These are phyloP conservation scores for Hemibagrus guttatus DNA, from an alignment of 2,797 vertebrate species.

Conservation along the genomic window DNA sequence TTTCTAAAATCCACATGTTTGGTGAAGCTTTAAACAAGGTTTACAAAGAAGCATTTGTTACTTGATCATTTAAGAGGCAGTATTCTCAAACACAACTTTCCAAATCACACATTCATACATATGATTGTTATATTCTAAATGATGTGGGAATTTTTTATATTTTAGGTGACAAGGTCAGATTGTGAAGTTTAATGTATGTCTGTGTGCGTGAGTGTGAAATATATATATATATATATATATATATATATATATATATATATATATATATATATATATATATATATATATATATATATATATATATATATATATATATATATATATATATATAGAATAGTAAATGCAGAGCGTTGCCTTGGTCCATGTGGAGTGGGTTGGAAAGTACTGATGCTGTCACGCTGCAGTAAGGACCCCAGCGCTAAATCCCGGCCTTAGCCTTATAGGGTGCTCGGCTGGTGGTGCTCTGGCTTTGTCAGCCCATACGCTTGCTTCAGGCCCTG, in stretches of 20 bases:
- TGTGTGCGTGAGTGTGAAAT: constrained; percentile 10
- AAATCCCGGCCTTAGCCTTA: constrained; percentile 67
- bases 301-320: no score
- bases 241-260: no score
- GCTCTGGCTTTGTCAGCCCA: constrained; percentile 47
- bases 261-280: no score
- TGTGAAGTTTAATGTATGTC: constrained; percentile 23
- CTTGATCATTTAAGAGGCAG: constrained; percentile 21
- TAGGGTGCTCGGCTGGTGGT: constrained; percentile 61
- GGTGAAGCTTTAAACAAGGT: constrained; percentile 1
- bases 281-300: no score
- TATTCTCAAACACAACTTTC: constrained; percentile 26
- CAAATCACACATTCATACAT: constrained; percentile 18
- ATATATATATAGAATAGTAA: neutral
- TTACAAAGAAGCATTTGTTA: constrained; percentile 6
- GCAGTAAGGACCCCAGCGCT: constrained; percentile 27
- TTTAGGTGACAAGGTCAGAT: neutral
- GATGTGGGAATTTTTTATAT: neutral
- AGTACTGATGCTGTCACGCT: constrained; percentile 1
- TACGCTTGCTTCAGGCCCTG: constrained; percentile 4
- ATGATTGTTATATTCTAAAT: constrained; percentile 7
- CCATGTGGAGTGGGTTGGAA: constrained; percentile 24
- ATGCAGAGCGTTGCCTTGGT: constrained; percentile 41
- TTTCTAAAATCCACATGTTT: neutral
- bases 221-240: no score